phyloP scores from a whole-genome alignment of 2,113 vertebrate genomes.

The Oreotrochilus melanogaster region DNA sequence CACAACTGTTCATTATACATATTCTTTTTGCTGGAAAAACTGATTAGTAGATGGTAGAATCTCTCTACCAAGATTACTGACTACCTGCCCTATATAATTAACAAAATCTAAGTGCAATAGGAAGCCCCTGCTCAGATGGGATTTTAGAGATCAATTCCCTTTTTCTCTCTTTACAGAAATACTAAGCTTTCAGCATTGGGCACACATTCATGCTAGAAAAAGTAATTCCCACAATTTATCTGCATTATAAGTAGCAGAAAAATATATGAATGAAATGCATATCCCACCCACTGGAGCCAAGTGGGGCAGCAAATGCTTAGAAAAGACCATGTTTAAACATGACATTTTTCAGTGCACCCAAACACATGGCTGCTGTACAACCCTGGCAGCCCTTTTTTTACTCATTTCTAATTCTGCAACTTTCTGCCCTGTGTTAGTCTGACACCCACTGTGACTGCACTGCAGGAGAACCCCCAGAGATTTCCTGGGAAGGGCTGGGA shows the following conservation, averaged over 20 bases:
- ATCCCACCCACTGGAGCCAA: background rate
- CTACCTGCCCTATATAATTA: background rate
- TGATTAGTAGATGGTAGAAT: too few relatives aligned
- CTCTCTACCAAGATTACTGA: background rate
- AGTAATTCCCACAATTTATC: background rate
- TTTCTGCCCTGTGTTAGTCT: background rate
- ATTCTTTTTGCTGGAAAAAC: background rate
- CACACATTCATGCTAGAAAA: background rate
- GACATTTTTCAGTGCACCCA: background rate
- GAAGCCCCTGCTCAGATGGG: background rate
- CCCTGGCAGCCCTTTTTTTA: accelerated
- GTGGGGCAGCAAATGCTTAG: background rate
- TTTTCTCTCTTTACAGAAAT: background rate
- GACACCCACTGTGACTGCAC: accelerated
- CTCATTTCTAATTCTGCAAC: background rate
- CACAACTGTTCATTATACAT: background rate
- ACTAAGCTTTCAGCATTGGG: background rate
- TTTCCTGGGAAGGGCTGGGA: background rate
- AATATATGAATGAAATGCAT: background rate
- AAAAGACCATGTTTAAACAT: background rate
- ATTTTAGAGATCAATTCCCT: background rate
- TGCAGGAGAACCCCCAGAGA: background rate
- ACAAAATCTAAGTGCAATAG: background rate
- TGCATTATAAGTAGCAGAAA: background rate
- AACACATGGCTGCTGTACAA: accelerated